These are phyloP conservation scores for Busseola fusca DNA, from an alignment of 2,888 invertebrate genomes.

Conservation along the genomic window DNA sequence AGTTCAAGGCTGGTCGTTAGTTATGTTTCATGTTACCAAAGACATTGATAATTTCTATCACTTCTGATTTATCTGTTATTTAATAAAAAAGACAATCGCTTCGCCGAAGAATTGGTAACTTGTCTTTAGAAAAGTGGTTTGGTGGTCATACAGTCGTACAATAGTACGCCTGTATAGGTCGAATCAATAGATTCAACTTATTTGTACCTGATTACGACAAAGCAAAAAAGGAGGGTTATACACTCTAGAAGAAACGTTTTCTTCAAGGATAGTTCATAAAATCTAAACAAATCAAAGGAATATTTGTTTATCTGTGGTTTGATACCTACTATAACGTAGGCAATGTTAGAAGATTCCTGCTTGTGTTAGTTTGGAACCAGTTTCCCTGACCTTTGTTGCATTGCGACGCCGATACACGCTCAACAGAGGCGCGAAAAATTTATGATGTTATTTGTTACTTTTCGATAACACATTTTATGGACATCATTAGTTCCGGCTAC, in stretches of 20 bases:
- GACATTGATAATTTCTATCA: conserved; percentile 10
- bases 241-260: not conserved
- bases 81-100: conserved; percentile 6
- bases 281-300: not conserved
- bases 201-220: too few relatives aligned
- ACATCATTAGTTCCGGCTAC: not conserved
- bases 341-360: conserved; percentile 38
- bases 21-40: conserved; percentile 1
- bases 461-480: not conserved
- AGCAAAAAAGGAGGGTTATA: too few relatives aligned
- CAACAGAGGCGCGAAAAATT: conserved; percentile 38
- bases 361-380: conserved; percentile 52
- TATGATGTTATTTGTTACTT: conserved; percentile 14
- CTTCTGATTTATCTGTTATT: conserved; percentile 2
- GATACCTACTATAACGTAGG: conserved; percentile 14
- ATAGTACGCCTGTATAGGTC: too few relatives aligned
- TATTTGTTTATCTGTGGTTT: conserved; percentile 1
- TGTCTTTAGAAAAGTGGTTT: not conserved
- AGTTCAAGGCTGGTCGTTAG: not conserved
- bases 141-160: not conserved
- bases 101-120: conserved; percentile 3
- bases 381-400: conserved; percentile 65
- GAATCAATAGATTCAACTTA: not conserved
- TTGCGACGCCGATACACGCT: conserved; percentile 44
- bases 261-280: not conserved